Percentiles rank a stretch among this genome's conserved stretches.
Conservation (phyloP, 1,140 invertebrate species). For the Ceratitis capitata region DNA sequence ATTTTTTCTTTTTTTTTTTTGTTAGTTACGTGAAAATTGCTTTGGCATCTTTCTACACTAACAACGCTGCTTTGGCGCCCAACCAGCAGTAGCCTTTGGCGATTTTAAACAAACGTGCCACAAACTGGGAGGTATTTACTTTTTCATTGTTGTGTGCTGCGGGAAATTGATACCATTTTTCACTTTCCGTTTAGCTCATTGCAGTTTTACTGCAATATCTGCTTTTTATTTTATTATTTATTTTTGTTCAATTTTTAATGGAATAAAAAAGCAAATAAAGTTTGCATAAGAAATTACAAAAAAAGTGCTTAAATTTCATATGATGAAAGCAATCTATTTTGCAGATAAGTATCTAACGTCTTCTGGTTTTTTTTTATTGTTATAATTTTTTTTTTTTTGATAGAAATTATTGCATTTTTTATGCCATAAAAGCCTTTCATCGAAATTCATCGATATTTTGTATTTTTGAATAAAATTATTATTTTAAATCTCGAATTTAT, state of each 20-base stretch:
- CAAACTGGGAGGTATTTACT: constrained; percentile 13
- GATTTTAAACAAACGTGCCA: neutral
- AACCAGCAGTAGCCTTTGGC: neutral
- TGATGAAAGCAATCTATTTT: neutral
- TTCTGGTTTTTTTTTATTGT: no score
- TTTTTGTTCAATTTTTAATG: no score
- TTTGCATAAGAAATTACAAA: no score
- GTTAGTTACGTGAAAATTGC: constrained; percentile 8
- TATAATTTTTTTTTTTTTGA: no score
- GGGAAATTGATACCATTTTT: constrained; percentile 24
- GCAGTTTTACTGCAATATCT: no score
- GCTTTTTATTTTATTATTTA: no score
- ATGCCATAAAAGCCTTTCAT: no score
- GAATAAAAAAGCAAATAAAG: neutral
- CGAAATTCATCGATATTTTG: no score
- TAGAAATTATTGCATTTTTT: no score
- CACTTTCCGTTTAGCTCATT: neutral
- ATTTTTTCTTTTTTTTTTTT: neutral
- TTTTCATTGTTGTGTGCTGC: constrained; percentile 14
- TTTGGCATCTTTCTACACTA: constrained; percentile 4
- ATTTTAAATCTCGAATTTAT: no score
- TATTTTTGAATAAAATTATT: no score
- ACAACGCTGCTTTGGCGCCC: neutral
- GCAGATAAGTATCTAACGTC: no score
- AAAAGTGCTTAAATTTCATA: neutral